These are phyloP conservation scores for Bombus superbus DNA, from an alignment of 1,140 invertebrate genomes.

Conservation along the genomic window DNA sequence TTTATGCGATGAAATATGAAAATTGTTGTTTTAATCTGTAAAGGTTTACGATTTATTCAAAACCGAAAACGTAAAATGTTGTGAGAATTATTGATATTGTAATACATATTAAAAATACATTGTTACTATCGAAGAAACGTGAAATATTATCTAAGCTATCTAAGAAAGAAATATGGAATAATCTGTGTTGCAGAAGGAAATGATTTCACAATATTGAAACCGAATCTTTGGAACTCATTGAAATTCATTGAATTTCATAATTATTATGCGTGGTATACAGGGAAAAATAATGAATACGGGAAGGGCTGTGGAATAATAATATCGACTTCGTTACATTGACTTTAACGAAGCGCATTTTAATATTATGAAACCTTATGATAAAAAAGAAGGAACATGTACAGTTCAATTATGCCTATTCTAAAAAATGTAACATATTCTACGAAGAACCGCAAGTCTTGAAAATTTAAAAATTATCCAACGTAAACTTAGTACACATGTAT, in stretches of 20 bases:
- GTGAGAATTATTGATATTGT: neutral
- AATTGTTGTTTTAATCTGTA: neutral
- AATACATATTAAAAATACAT: neutral
- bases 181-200: neutral
- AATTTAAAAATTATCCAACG: neutral
- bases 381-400: neutral
- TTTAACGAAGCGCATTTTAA: neutral
- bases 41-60: neutral
- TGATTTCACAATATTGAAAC: neutral
- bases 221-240: constrained; percentile 1
- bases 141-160: neutral
- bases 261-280: neutral
- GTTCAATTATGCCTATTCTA: neutral
- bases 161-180: neutral
- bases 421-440: neutral
- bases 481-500: neutral
- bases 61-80: neutral
- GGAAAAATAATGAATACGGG: neutral
- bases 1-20: neutral
- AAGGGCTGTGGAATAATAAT: neutral
- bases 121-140: neutral
- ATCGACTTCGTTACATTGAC: constrained; percentile 5
- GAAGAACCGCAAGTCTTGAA: neutral
- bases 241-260: constrained; percentile 18
- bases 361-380: neutral